Evolutionary conservation across 2,888 invertebrate genomes (phyloP), one percentile per base, ranked within the genome.

Genomic region (Ornithoptera alexandrae): DNA sequence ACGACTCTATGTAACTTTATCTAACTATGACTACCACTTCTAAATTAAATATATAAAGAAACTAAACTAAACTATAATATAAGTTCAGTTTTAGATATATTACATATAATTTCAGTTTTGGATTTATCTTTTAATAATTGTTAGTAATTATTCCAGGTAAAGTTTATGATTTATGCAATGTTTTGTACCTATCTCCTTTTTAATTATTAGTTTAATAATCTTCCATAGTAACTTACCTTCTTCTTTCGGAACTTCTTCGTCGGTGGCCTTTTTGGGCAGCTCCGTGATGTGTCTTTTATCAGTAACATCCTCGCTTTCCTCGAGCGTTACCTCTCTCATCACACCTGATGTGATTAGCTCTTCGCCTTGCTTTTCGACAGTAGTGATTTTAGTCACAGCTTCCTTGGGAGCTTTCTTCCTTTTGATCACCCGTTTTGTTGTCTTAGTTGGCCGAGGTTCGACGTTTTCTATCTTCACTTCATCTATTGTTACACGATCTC

Each of bases 351-450:
- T 50, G 6, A 62, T 24, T 0, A 76, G 76, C 83, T 69, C 62
- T 71, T 76, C 70, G 22, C 75, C 76, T 20, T 78, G 77, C 17
- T 73, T 69, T 50, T 78, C 75, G 71, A 78, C 74, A 8, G 30
- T 30, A 30, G 30, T 30, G 30, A 30, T 30, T 30, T 30, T 30
- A 30, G 3, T 30, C 30, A 30, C 75, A 76, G 0, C 76, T 24
- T 69, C 72, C 24, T 62, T 50, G 18, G 62, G 83, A 59, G 82
- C 84, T 71, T 81, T 80, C 62, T 79, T 81, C 73, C 84, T 90
- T 76, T 77, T 77, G 69, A 79, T 74, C 69, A 82, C 53, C 10
- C 84, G 79, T 39, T 82, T 84, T 72, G n/a, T 67, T 67, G 24
- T 71, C 70, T 3, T 68, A 68, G 15, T 57, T 62, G 65, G 56